Evolutionary conservation across 92 coral and sea anemone species (phyloP).

Genomic region (Pocillopora grandis): DNA sequence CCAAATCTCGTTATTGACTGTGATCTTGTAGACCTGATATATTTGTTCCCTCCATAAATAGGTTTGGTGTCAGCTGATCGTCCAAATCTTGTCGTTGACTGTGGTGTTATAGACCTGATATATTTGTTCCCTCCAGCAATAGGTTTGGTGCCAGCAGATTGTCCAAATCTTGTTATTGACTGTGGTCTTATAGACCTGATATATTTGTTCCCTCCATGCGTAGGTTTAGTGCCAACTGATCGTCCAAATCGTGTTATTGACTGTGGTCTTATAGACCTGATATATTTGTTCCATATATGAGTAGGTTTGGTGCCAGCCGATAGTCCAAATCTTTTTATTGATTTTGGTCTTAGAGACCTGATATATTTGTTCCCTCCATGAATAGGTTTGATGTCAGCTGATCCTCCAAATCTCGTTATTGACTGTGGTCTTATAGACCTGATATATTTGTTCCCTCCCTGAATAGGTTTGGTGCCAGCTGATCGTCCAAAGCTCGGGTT

Average conservation of each 20-base stretch:
- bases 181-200: neutral
- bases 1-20: neutral
- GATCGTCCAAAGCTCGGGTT: neutral
- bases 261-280: neutral
- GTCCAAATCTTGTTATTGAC: neutral
- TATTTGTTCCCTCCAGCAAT: neutral
- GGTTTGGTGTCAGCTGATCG: neutral
- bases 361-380: neutral
- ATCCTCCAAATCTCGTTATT: neutral
- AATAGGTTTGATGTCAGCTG: too few species aligned
- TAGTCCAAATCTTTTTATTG: constrained; percentile 14
- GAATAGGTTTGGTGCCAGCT: neutral
- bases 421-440: neutral
- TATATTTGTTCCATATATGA: neutral
- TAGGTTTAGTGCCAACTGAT: neutral
- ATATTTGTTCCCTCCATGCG: neutral
- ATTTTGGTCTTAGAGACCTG: neutral
- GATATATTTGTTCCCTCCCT: neutral
- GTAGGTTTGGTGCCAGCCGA: neutral
- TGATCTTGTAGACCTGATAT: neutral
- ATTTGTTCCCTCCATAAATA: neutral
- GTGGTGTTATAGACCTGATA: neutral
- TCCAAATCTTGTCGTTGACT: neutral
- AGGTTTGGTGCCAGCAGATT: neutral
- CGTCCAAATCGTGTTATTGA: neutral